These are phyloP conservation scores for Hyles lineata DNA, from an alignment of 2,888 invertebrate genomes.

Conservation along the genomic window DNA sequence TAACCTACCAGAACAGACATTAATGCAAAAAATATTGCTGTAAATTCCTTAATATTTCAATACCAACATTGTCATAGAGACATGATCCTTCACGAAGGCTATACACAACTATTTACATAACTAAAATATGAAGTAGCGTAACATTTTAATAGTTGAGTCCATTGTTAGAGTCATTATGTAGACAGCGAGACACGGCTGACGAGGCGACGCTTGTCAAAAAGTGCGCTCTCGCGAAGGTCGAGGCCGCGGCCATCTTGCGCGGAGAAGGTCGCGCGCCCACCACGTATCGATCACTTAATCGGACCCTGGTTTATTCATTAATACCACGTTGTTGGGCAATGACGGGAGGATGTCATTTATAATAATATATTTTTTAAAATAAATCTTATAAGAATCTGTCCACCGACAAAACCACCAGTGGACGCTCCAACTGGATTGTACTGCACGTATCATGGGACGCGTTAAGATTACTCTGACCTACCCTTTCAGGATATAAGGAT, in stretches of 20 bases:
- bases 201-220: slow-evolving; percentile 51
- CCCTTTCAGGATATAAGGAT: too few species aligned
- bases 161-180: not conserved
- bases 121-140: not conserved
- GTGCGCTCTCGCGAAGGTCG: slow-evolving; percentile 48
- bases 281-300: slow-evolving; percentile 22
- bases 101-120: too few species aligned
- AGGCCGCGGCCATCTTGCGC: slow-evolving; percentile 44
- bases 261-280: slow-evolving; percentile 38
- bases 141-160: not conserved
- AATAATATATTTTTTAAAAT: not conserved
- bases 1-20: too few species aligned
- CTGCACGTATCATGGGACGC: too few species aligned
- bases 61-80: too few species aligned
- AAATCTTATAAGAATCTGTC: too few species aligned
- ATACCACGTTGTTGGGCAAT: not conserved
- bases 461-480: too few species aligned
- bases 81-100: too few species aligned
- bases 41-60: too few species aligned
- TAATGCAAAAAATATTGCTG: too few species aligned
- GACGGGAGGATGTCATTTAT: not conserved
- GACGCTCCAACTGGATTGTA: too few species aligned
- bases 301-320: not conserved
- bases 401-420: too few species aligned
- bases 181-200: slow-evolving; percentile 29